Conservation (phyloP, 2,113 vertebrate genomes). For the Oreochromis aureus region DNA sequence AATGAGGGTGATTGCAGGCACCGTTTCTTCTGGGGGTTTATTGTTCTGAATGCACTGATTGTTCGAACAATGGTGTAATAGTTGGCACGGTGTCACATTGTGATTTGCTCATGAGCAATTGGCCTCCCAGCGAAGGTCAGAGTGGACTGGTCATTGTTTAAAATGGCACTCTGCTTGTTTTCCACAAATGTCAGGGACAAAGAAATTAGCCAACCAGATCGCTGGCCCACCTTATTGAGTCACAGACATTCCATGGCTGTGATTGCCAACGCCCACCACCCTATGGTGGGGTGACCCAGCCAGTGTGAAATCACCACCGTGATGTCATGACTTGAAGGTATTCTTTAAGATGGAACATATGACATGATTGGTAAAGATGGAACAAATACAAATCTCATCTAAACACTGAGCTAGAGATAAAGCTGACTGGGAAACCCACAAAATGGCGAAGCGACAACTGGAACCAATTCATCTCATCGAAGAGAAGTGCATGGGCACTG, state of each 20-base stretch:
- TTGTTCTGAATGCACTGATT: constrained; percentile 34
- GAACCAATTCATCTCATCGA: constrained; percentile 19
- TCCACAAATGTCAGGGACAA: constrained; percentile 53
- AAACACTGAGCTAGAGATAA: neutral
- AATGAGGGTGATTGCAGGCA: neutral
- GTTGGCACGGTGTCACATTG: constrained; percentile 40
- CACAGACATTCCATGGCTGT: constrained; percentile 33
- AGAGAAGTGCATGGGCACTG: neutral
- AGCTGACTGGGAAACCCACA: neutral
- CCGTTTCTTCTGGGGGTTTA: neutral
- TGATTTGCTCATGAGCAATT: constrained; percentile 36
- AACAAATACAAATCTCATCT: neutral
- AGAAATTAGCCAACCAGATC: constrained; percentile 35
- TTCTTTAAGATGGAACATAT: constrained; percentile 21
- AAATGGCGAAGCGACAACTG: neutral
- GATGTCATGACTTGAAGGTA: constrained; percentile 33
- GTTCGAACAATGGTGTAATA: constrained; percentile 40
- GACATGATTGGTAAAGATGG: neutral
- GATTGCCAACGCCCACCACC: constrained; percentile 16
- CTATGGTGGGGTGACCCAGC: neutral
- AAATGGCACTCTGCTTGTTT: constrained; percentile 44
- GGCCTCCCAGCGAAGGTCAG: constrained; percentile 54
- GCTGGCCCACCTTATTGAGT: constrained; percentile 22
- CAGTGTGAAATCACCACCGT: constrained; percentile 14
- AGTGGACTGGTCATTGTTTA: constrained; percentile 52